Base-by-base conservation (phyloP, 2,888 invertebrate species). In the Netelia virgata region DNA sequence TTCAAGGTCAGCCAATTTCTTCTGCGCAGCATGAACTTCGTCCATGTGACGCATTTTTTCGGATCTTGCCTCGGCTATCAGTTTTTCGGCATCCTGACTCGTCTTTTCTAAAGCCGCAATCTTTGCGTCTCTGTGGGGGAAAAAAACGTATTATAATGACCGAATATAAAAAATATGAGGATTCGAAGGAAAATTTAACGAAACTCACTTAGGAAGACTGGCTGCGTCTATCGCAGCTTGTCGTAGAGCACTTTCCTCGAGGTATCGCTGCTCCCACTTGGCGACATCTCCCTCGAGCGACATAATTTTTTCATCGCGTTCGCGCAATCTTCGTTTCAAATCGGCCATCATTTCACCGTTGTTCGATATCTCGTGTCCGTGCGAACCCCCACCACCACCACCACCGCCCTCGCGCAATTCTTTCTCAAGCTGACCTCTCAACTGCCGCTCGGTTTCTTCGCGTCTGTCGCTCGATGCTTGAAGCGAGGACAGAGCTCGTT, bases 1-100 rank as follows among this genome's bases (percentile, higher is more conserved):
- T 94, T 98, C 98, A 20, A 97, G 94, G 92, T 98, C 98, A 1
- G 97, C 96, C n/a, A 97, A 95, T 92, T 97, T 97, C 92, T 97
- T 97, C 93, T 97, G 97, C 8, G 97, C 97, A 10, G 96, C 96
- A 92, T 98, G 97, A 36, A 97, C 95, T 91, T 98, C 97, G 92
- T 98, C 98, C 97, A 98, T 97, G 91, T 98, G 97, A 70, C 97
- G 95, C 90, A 98, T 96, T 93, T 97, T 97, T 91, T 98, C 98
- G 85, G 96, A 96, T 87, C 97, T 95, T 6, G 97, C 97, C 93
- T 98, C 97, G 0, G 97, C 97, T 93, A 98, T 97, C 73, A 97
- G 94, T 88, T 97, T 96, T 92, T 97, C 98, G 1, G 97, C 96
- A 91, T 98, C 97, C 88, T 97, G 96, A 82, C 96, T 97, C 2